Conservation (phyloP, 2,113 vertebrate species). For the Scolopax mira region DNA sequence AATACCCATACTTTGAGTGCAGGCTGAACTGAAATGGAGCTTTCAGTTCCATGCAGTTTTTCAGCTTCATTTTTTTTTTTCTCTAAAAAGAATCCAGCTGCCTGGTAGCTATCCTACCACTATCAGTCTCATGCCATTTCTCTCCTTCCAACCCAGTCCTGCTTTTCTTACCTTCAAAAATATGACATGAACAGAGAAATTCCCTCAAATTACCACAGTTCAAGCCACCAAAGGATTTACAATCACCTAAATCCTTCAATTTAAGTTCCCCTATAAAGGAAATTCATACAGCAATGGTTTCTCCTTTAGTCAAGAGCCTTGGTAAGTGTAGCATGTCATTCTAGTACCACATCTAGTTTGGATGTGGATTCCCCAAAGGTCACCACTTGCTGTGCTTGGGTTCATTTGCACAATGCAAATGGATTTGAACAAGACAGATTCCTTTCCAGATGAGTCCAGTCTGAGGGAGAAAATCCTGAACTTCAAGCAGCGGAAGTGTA, state of each 20-base stretch:
- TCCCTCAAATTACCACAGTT: background rate
- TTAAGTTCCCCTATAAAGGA: background rate
- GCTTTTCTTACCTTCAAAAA: background rate
- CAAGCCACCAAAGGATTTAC: background rate
- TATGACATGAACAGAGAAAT: background rate
- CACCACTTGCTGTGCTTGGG: background rate
- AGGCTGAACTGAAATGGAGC: background rate
- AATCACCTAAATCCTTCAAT: background rate
- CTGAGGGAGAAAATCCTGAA: background rate
- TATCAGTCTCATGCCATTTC: background rate
- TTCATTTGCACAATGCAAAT: background rate
- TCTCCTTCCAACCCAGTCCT: background rate
- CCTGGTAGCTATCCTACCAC: background rate
- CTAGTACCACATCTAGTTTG: background rate
- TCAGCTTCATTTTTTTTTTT: background rate
- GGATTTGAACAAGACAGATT: background rate
- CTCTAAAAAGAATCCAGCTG: background rate
- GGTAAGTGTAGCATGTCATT: background rate
- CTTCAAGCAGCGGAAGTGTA: background rate
- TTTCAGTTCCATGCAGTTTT: background rate
- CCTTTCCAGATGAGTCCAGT: background rate
- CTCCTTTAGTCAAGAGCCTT: background rate
- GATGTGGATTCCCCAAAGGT: background rate
- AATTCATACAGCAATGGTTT: background rate
- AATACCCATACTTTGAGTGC: background rate